Evolutionary conservation across 2,113 vertebrate genomes (phyloP).

Genomic region (Arenaria interpres): DNA sequence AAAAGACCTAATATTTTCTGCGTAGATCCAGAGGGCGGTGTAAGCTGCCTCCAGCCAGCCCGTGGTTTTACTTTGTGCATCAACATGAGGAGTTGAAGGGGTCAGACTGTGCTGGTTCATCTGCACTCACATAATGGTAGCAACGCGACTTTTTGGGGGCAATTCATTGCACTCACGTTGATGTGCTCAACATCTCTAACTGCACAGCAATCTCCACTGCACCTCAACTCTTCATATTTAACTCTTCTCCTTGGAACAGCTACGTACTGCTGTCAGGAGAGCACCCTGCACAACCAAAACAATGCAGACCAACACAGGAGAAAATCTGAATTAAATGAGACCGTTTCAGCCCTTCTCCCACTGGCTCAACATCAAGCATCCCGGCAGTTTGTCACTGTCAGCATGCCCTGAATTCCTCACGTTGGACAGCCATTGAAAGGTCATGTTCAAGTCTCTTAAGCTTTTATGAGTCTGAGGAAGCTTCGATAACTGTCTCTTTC

Average conservation of each 20-base stretch:
- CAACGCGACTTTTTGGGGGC: background rate
- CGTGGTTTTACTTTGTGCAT: background rate
- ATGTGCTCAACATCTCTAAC: background rate
- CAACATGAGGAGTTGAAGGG: fast-evolving
- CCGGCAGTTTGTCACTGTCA: background rate
- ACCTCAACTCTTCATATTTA: background rate
- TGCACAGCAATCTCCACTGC: background rate
- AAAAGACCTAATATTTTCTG: background rate
- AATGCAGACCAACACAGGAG: background rate
- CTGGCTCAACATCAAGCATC: background rate
- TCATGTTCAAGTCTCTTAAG: background rate
- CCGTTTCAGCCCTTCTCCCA: background rate
- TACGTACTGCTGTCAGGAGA: background rate
- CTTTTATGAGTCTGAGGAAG: background rate
- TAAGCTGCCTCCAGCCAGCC: background rate
- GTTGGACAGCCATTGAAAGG: background rate
- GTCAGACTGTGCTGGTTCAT: background rate
- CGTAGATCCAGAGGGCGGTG: background rate
- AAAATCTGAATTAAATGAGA: background rate
- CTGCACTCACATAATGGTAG: fast-evolving
- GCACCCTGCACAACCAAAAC: background rate
- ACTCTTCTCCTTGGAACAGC: background rate
- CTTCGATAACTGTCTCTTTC: background rate
- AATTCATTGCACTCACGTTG: background rate
- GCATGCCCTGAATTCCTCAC: fast-evolving